Percentiles rank a stretch among this genome's conserved stretches.
phyloP scores from a whole-genome alignment of 2,888 invertebrate species.

The Ariolimax columbianus region DNA sequence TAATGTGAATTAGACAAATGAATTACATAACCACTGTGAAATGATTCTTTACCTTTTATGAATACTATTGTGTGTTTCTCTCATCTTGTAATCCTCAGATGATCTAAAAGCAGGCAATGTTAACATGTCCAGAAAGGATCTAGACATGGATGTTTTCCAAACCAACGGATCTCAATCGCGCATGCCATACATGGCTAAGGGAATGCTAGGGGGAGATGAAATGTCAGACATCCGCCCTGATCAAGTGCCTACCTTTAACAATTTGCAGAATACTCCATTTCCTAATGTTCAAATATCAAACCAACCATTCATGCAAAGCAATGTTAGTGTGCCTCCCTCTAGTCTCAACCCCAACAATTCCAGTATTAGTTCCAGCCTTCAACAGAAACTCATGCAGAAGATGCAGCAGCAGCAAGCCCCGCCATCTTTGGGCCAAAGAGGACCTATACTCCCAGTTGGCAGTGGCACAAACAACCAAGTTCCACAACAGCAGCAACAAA shows the following conservation, averaged over 20 bases:
- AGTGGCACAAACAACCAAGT: slow-evolving; percentile 50
- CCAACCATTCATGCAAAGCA: slow-evolving; percentile 71
- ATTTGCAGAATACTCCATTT: slow-evolving; percentile 77
- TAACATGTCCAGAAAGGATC: slow-evolving; percentile 65
- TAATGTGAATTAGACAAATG: too few relatives aligned
- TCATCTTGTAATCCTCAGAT: slow-evolving; percentile 61
- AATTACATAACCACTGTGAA: background rate
- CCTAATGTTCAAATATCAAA: slow-evolving; percentile 77
- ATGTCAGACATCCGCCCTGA: slow-evolving; percentile 74
- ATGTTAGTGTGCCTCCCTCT: slow-evolving; percentile 79
- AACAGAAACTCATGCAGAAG: slow-evolving; percentile 80
- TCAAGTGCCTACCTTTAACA: slow-evolving; percentile 74
- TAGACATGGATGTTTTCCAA: slow-evolving; percentile 68
- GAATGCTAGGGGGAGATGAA: slow-evolving; percentile 65
- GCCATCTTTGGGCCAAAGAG: slow-evolving; percentile 63
- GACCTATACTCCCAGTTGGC: slow-evolving; percentile 72
- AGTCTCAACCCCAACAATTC: slow-evolving; percentile 80
- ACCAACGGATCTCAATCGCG: slow-evolving; percentile 60
- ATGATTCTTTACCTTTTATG: too few relatives aligned
- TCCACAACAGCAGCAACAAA: slow-evolving; percentile 77
- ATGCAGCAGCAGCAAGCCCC: slow-evolving; percentile 82
- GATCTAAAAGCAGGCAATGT: slow-evolving; percentile 70
- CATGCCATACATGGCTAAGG: slow-evolving; percentile 63
- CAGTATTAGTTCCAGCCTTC: slow-evolving; percentile 82
- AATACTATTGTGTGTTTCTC: background rate